Evolutionary conservation across 1,140 invertebrate species (phyloP).

Genomic region (Drosophila cardini): DNA sequence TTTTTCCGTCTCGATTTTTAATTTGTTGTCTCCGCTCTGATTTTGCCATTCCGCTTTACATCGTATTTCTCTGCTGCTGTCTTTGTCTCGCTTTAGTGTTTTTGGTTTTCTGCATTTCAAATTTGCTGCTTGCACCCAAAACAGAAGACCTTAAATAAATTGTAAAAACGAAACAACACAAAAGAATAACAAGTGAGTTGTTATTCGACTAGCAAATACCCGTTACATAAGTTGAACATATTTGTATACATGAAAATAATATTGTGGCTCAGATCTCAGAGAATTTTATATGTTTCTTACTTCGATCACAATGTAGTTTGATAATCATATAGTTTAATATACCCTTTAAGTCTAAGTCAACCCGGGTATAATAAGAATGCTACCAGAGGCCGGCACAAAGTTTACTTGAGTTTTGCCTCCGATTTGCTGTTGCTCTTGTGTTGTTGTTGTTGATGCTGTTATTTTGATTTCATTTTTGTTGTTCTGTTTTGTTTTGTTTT

Average conservation of each 20-base stretch:
- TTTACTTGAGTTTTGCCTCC: slow-evolving; percentile 73
- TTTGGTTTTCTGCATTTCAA: slow-evolving; percentile 59
- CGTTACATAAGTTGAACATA: too few species aligned
- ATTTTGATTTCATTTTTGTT: too few species aligned
- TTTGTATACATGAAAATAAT: too few species aligned
- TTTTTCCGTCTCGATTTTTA: slow-evolving; percentile 50
- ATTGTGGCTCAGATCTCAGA: too few species aligned
- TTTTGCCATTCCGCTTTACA: slow-evolving; percentile 17
- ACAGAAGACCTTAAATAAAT: slow-evolving; percentile 66
- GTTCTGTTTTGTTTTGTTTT: slow-evolving; percentile 17
- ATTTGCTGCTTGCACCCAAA: slow-evolving; percentile 50
- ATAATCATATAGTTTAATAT: too few species aligned
- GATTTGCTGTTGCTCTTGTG: slow-evolving; percentile 34
- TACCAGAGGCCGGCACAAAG: slow-evolving; percentile 45
- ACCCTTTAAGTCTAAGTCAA: too few species aligned
- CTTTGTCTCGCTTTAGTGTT: slow-evolving; percentile 33
- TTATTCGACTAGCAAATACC: too few species aligned
- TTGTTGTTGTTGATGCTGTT: slow-evolving; percentile 23
- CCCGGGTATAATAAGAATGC: slow-evolving; percentile 24
- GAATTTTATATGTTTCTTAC: too few species aligned
- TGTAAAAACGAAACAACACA: slow-evolving; percentile 39
- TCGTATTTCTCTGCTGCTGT: slow-evolving; percentile 16
- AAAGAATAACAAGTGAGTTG: slow-evolving; percentile 5
- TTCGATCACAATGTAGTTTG: too few species aligned
- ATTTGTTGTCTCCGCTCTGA: slow-evolving; percentile 41